phyloP scores from a whole-genome alignment of 2,797 vertebrate species.

The Pygocentrus nattereri region DNA sequence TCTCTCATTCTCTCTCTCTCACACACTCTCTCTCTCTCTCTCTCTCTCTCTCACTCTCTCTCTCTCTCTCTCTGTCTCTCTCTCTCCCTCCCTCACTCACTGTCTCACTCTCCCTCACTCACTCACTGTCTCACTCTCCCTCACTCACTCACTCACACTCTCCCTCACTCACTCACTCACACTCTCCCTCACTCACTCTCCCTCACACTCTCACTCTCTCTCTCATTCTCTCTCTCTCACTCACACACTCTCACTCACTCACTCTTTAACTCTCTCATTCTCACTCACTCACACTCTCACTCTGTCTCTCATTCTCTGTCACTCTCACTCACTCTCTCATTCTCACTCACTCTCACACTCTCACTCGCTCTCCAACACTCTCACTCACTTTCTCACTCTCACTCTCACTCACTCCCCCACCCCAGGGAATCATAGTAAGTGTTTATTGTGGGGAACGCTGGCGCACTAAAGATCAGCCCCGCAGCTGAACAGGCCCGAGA shows the following conservation, averaged over 20 bases:
- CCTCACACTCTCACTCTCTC: neutral
- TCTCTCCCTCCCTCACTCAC: no score
- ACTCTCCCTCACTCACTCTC: neutral
- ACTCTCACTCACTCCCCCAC: no score
- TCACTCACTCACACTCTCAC: neutral
- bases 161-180: no score
- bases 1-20: no score
- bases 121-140: no score
- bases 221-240: neutral
- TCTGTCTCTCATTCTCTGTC: neutral
- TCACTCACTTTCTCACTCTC: neutral
- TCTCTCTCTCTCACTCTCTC: neutral
- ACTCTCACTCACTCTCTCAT: neutral
- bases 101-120: no score
- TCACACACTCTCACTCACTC: no score
- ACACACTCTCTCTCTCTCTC: no score
- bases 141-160: neutral
- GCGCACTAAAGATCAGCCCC: slow-evolving; percentile 26
- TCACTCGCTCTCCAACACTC: no score
- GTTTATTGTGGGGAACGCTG: slow-evolving; percentile 34
- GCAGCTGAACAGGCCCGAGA: slow-evolving; percentile 10
- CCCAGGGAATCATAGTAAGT: slow-evolving; percentile 3
- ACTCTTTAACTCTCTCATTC: no score
- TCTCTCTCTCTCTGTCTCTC: neutral
- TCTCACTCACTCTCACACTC: no score